A percentile compares a stretch with the other conserved stretches of the same genome.
phyloP scores from a whole-genome alignment of 2,113 vertebrate species.

The Lamprotornis superbus region DNA sequence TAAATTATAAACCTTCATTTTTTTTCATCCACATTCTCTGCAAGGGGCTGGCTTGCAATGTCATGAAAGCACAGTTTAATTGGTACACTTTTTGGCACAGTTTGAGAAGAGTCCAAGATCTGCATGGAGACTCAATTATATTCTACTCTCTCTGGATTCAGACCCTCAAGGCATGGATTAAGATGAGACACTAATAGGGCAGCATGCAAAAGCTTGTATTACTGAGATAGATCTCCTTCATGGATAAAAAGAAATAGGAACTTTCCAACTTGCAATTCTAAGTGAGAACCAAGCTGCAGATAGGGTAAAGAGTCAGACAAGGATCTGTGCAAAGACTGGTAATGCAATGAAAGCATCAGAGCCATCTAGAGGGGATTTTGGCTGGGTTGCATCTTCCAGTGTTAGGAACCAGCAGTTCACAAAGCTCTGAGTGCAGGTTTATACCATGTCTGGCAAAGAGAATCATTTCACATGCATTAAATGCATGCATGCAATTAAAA shows the following conservation, averaged over 20 bases:
- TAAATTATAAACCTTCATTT: background rate
- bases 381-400: background rate
- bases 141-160: background rate
- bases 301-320: background rate
- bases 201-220: conserved; percentile 62
- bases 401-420: background rate
- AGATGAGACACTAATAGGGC: conserved; percentile 40
- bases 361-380: conserved; percentile 14
- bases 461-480: background rate
- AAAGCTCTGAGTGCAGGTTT: background rate
- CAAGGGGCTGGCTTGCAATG: background rate
- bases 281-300: background rate
- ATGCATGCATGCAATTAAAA: background rate
- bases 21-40: background rate
- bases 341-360: background rate
- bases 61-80: background rate
- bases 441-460: background rate
- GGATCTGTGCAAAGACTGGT: background rate
- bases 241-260: conserved; percentile 22
- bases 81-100: background rate
- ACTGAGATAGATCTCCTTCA: conserved; percentile 13
- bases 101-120: conserved; percentile 14
- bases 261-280: background rate
- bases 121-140: background rate
- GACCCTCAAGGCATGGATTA: conserved; percentile 47